Evolutionary conservation across 2,888 invertebrate species (phyloP), one percentile per base, ranked within the genome.

Genomic region (Chloroclystis v-ata): DNA sequence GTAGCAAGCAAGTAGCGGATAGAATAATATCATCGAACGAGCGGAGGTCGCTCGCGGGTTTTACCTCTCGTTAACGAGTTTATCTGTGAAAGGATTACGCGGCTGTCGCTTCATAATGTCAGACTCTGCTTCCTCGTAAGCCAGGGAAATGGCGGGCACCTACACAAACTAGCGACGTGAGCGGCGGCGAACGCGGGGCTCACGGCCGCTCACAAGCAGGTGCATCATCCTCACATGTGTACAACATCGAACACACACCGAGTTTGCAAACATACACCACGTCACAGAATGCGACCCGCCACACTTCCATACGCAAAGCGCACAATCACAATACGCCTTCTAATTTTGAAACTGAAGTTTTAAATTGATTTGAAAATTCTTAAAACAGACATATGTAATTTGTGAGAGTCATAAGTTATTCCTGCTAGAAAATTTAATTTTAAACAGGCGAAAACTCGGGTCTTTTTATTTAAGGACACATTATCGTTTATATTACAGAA

Each of bases 51-150:
- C 82, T 78, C 84, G 77, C 67, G 70, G 63, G 75, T 50, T 78
- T 93, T 93, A 97, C 96, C 98, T 97, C 93, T 95, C 96, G 91
- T 98, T 98, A 89, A 98, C 97, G 88, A 98, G 95, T 92, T 97
- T 97, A 93, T 98, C 97, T 90, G 92, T 93, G 92, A 95, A 94
- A 90, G 97, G 97, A 91, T 97, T 94, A 93, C 97, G 94, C 89
- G 97, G 97, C 91, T 95, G 94, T 89, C 97, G 94, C 94, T 97
- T 97, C 97, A 97, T 97, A 89, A 97, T 97, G 93, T 97, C 97
- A 89, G 95, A 96, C 92, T 97, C 97, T 88, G 97, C 96, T 91
- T 95, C 94, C 92, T 97, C 97, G 92, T 97, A 97, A 89, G 97
- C 97, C 92, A 97, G 92, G 89, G 97, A 97, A 91, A 97, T 97